Base-by-base conservation (phyloP, 2,888 invertebrate species). In the Archaeoteleia sp. region DNA sequence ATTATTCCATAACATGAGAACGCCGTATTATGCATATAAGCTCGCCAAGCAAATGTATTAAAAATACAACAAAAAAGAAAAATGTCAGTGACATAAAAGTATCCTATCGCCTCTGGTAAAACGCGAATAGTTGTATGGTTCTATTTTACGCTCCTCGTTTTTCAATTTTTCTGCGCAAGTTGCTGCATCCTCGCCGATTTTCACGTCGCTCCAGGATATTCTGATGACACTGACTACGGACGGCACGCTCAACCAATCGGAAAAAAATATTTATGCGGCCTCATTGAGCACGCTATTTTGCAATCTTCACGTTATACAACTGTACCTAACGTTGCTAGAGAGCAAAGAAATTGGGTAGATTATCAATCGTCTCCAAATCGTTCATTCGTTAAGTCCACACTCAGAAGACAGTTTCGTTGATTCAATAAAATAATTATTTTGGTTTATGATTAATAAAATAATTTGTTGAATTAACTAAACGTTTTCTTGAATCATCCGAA, bases 211-310 rank as follows among this genome's bases (percentile, higher is more conserved):
- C 30, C 34, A 35, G 23, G 63, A 14, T 9, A 5, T 25, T 30
- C 40, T 27, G 27, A 40, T 35, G 35, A 63, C 43, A 35, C 27
- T 27, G 0, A 23, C 49, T 13, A 42, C 55, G 43, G 49, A 48
- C 55, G 58, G 34, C 34, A 48, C 48, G 43, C 42, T 55, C 65
- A 55, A 60, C 61, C 32, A 60, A 70, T 53, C 39, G 53, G 39
- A 51, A 48, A 45, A 51, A 61, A 61, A 51, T 42, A 51, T 45
- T 53, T 45, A 15, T 14, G 14, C 51, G 27, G 39, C 39, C 32
- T 45, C 53, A 61, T 53, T 39, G 53, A 39, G 23, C 30, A 32
- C 45, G 45, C 39, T 39, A 51, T 45, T 61, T 53, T 25, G 29
- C n/a, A 10, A 25, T 27, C 20, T 27, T 32, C 40, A 32, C 13